These are phyloP conservation scores for Scomberomorus guttatus DNA, from an alignment of 2,797 vertebrate species.

Conservation along the genomic window DNA sequence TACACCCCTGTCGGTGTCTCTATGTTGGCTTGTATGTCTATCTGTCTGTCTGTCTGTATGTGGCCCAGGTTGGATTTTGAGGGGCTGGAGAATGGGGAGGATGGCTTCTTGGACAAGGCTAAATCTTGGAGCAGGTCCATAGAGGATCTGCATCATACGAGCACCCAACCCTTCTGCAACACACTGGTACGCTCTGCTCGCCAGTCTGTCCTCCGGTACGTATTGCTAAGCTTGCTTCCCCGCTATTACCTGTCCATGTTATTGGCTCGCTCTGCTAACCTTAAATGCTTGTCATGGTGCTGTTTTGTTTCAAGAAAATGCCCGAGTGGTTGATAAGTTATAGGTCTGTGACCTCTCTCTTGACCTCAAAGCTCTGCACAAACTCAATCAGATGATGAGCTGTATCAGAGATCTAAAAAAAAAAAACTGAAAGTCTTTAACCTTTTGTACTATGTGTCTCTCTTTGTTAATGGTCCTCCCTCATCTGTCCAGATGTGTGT, in stretches of 20 bases:
- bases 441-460: conserved; percentile 47
- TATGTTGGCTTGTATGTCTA: conserved; percentile 71
- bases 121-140: conserved; percentile 99
- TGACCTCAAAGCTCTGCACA: conserved; percentile 43
- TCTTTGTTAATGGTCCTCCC: conserved; percentile 53
- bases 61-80: conserved; percentile 97
- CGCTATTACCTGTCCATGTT: conserved; percentile 76
- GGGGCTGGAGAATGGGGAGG: conserved; percentile 94
- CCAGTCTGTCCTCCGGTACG: conserved; percentile 96
- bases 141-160: conserved; percentile 95
- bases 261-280: conserved; percentile 62
- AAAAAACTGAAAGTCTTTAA: conserved; percentile 47
- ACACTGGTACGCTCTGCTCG: conserved; percentile 96
- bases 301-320: conserved; percentile 31
- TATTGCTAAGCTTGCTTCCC: conserved; percentile 83
- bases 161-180: conserved; percentile 93
- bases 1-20: conserved; percentile 56
- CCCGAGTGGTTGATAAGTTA: conserved; percentile 30
- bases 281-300: conserved; percentile 47
- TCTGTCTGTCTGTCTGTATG: conserved; percentile 60
- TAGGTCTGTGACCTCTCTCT: conserved; percentile 32
- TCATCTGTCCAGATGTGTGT: conserved; percentile 72
- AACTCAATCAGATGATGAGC: conserved; percentile 25
- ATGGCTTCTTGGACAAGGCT: conserved; percentile 92
- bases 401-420: conserved; percentile 22